Percentiles rank a stretch among this genome's conserved stretches.
Evolutionary conservation across 2,888 invertebrate species (phyloP).

Genomic region (Nymphalis polychloros): DNA sequence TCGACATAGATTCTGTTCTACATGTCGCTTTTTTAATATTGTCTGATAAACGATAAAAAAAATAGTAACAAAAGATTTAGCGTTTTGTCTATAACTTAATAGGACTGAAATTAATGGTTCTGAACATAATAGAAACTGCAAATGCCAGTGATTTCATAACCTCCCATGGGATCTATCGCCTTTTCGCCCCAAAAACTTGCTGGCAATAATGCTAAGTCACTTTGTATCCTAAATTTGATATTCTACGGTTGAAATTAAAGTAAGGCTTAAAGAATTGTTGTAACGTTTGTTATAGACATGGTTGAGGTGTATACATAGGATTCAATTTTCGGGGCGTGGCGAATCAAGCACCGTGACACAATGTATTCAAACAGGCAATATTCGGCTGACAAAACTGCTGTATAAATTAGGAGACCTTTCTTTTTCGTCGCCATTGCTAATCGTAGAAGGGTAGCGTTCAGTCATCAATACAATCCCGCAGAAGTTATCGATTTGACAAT

Average conservation of each 20-base stretch:
- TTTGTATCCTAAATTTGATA: constrained; percentile 44
- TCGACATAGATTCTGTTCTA: neutral
- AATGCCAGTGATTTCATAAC: constrained; percentile 86
- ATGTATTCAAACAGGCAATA: constrained; percentile 80
- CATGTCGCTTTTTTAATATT: constrained; percentile 1
- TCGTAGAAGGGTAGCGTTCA: constrained; percentile 58
- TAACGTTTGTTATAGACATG: constrained; percentile 58
- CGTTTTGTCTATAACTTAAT: constrained; percentile 78
- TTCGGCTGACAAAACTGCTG: constrained; percentile 70
- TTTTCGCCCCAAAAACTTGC: constrained; percentile 74
- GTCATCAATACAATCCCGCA: constrained; percentile 49
- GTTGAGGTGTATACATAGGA: constrained; percentile 73
- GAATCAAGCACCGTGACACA: constrained; percentile 80
- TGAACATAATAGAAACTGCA: constrained; percentile 83
- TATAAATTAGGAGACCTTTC: constrained; percentile 75
- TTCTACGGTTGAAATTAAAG: constrained; percentile 26
- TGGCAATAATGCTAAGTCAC: constrained; percentile 40
- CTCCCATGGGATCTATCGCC: constrained; percentile 80
- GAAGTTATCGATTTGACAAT: constrained; percentile 70
- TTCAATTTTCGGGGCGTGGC: constrained; percentile 82
- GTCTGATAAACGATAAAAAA: constrained; percentile 3
- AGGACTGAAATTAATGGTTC: constrained; percentile 81
- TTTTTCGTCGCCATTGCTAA: constrained; percentile 61
- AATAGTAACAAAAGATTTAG: constrained; percentile 36
- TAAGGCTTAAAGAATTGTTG: constrained; percentile 41